Percentiles rank a stretch among this genome's conserved stretches.
phyloP scores from a whole-genome alignment of 2,888 invertebrate species.

The Ditula angustiorana region DNA sequence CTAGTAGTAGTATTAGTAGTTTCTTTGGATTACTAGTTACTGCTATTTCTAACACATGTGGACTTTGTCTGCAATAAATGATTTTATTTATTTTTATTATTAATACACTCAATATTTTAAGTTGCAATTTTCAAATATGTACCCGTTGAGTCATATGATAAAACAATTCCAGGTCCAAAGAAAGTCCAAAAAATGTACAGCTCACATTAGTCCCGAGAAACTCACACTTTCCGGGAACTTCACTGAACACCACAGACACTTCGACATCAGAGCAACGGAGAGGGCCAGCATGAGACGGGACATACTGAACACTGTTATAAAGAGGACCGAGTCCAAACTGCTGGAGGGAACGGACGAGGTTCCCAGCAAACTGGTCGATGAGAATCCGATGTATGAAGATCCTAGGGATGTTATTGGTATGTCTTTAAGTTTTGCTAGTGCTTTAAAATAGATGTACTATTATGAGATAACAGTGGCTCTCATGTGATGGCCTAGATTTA shows the following conservation, averaged over 20 bases:
- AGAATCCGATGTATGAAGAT: slow-evolving; percentile 75
- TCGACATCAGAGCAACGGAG: slow-evolving; percentile 59
- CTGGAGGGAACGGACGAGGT: slow-evolving; percentile 50
- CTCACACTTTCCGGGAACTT: slow-evolving; percentile 70
- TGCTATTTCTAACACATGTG: too few relatives aligned
- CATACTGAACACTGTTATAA: slow-evolving; percentile 68
- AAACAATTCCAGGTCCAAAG: slow-evolving; percentile 31
- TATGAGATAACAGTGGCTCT: too few relatives aligned
- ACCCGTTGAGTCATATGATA: too few relatives aligned
- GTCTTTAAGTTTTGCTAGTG: background rate
- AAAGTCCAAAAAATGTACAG: slow-evolving; percentile 52
- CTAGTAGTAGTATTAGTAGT: too few relatives aligned
- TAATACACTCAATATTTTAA: too few relatives aligned
- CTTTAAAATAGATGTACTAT: too few relatives aligned
- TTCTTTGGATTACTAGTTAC: too few relatives aligned
- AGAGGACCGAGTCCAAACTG: slow-evolving; percentile 63
- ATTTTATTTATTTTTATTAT: too few relatives aligned
- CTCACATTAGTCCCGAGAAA: slow-evolving; percentile 55
- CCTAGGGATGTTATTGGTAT: slow-evolving; percentile 70
- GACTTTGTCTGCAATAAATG: too few relatives aligned
- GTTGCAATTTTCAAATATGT: too few relatives aligned
- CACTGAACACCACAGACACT: slow-evolving; percentile 56
- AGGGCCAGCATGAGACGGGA: slow-evolving; percentile 68
- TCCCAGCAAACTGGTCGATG: slow-evolving; percentile 47
- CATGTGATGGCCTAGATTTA: too few relatives aligned